phyloP scores from a whole-genome alignment of 2,113 vertebrate genomes.

The Muntiacus reevesi region DNA sequence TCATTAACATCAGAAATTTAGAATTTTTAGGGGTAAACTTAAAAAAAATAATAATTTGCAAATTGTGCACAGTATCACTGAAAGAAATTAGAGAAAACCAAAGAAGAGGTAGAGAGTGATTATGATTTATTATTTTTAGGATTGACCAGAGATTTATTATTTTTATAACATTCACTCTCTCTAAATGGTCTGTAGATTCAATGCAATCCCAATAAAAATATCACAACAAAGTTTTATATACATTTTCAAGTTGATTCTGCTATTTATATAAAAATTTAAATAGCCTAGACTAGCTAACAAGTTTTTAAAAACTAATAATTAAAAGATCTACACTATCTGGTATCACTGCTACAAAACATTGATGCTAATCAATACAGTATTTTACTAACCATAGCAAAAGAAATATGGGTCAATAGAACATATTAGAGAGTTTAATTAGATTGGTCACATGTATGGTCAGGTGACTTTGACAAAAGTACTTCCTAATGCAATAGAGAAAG shows the following conservation, averaged over 20 bases:
- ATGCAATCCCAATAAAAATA: not conserved
- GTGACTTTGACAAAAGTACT: not conserved
- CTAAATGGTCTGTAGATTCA: not conserved
- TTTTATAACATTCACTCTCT: not conserved
- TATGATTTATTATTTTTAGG: not conserved
- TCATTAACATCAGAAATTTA: not conserved
- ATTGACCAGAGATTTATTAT: not conserved
- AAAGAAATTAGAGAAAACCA: not conserved
- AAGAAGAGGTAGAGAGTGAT: not conserved
- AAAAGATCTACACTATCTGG: not conserved
- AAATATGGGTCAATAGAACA: not conserved
- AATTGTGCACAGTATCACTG: not conserved
- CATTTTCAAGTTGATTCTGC: not conserved
- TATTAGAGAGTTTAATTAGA: not conserved
- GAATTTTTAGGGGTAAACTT: not conserved
- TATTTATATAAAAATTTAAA: not conserved
- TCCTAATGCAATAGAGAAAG: not conserved
- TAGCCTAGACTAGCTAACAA: not conserved
- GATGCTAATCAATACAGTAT: not conserved
- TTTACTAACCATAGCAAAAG: not conserved
- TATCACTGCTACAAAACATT: not conserved
- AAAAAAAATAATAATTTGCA: not conserved
- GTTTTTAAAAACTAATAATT: not conserved
- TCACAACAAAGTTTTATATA: not conserved
- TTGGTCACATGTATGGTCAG: not conserved